phyloP scores from a whole-genome alignment of 2,113 vertebrate species.

The Anolis carolinensis region DNA sequence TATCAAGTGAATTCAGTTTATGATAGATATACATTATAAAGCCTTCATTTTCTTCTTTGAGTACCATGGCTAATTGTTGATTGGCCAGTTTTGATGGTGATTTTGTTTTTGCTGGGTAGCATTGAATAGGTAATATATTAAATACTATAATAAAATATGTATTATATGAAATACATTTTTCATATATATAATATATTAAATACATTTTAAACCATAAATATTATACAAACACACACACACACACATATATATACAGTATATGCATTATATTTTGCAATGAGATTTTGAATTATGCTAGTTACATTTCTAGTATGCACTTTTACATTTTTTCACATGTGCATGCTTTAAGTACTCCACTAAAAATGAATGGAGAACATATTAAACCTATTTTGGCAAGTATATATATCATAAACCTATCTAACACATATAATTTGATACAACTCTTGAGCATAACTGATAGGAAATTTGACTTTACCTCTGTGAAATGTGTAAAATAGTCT shows the following conservation, averaged over 20 bases:
- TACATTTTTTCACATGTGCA: neutral
- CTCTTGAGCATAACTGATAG: neutral
- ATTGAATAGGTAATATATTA: conserved; percentile 26
- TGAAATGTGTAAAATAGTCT: neutral
- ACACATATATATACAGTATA: too few species aligned
- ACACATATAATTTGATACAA: neutral
- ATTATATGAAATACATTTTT: too few species aligned
- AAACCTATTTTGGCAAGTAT: neutral
- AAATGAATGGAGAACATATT: neutral
- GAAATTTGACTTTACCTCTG: neutral
- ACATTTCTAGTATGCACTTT: too few species aligned
- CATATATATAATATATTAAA: too few species aligned
- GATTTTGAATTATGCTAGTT: conserved; percentile 7
- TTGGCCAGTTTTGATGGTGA: neutral
- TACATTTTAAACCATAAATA: too few species aligned
- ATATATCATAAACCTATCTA: neutral
- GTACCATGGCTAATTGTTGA: neutral
- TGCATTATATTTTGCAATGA: neutral
- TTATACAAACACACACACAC: too few species aligned
- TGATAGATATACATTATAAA: conserved; percentile 28
- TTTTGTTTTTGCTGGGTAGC: conserved; percentile 32
- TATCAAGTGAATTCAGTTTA: conserved; percentile 40
- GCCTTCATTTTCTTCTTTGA: conserved; percentile 6
- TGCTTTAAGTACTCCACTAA: neutral
- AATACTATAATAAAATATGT: neutral